Base-by-base conservation (phyloP, 2,797 vertebrate species). In the Aldrovandia affinis region DNA sequence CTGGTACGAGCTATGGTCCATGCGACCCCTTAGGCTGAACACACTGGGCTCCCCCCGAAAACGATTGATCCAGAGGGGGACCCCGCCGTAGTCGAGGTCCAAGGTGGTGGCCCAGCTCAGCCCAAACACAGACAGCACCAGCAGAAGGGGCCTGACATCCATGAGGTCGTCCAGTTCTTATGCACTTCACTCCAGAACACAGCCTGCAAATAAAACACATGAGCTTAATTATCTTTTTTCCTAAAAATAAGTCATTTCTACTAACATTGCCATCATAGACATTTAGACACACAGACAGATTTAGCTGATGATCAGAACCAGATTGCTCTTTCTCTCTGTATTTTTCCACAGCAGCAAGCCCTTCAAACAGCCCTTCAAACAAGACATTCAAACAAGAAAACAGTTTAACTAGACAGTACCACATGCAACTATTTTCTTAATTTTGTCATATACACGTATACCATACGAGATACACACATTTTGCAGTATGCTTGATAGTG, bases 1-100 rank as follows among this genome's bases (percentile, higher is more conserved):
- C 42, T 92, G 77, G 65, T 93, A 90, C 94, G 95, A 95, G 61
- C 86, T 86, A 0, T 83, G 59, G 70, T 93, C 91, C 42, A 95
- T 86, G 2, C 94, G 90, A 2, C 92, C 94, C 81, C 89, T 90
- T 81, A 96, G 92, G 80, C 91, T 95, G 68, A 96, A 73, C 82
- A 95, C 93, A 1, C 94, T 95, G 78, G 95, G 95, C 89, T 96
- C 96, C 2, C 94, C 94, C 44, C 92, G 82, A 81, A 93, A 83
- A 0, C 93, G 93, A 86, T 95, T 89, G 44, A 95, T 92, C 94
- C 92, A 94, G 84, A 96, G 86, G 50, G 95, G 94, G 81, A 95
- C 86, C 3, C 94, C 95, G 8, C 94, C 95, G 0, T 95, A 95
- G 87, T 96, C 95, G 55, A 86, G 77, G 80, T 93, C 91, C 7